A percentile compares a stretch with the other conserved stretches of the same genome.
Conservation (phyloP, 2,113 vertebrate genomes). For the Rhegmatorhina hoffmannsi region DNA sequence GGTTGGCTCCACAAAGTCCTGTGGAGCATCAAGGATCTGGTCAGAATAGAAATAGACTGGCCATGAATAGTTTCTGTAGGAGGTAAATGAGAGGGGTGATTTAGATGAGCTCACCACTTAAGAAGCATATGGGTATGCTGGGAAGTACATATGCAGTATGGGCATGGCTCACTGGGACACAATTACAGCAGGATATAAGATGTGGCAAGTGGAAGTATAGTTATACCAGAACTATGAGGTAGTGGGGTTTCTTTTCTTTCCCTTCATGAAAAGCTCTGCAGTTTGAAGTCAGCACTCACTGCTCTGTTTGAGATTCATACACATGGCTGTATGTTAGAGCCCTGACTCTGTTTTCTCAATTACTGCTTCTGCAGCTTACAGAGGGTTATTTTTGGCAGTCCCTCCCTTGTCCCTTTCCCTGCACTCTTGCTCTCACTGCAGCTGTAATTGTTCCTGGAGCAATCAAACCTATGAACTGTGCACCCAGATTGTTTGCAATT, state of each 20-base stretch:
- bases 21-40: neutral
- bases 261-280: neutral
- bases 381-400: constrained; percentile 47
- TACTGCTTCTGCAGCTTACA: neutral
- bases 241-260: neutral
- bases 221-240: constrained; percentile 1
- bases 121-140: constrained; percentile 53
- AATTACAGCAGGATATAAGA: constrained; percentile 59
- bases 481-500: neutral
- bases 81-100: constrained; percentile 60
- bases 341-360: constrained; percentile 47
- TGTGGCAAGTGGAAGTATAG: constrained; percentile 41
- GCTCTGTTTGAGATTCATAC: neutral
- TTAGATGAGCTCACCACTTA: constrained; percentile 65
- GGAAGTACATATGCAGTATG: neutral
- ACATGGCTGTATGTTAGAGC: neutral
- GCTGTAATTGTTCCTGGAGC: neutral
- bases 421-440: neutral
- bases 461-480: neutral
- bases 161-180: neutral
- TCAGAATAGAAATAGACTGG: constrained; percentile 54
- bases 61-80: constrained; percentile 64
- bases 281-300: neutral
- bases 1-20: constrained; percentile 29
- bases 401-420: neutral